Percentiles rank a stretch among this genome's conserved stretches.
Conservation (phyloP, 1,140 invertebrate genomes). For the Acromyrmex echinatior region DNA sequence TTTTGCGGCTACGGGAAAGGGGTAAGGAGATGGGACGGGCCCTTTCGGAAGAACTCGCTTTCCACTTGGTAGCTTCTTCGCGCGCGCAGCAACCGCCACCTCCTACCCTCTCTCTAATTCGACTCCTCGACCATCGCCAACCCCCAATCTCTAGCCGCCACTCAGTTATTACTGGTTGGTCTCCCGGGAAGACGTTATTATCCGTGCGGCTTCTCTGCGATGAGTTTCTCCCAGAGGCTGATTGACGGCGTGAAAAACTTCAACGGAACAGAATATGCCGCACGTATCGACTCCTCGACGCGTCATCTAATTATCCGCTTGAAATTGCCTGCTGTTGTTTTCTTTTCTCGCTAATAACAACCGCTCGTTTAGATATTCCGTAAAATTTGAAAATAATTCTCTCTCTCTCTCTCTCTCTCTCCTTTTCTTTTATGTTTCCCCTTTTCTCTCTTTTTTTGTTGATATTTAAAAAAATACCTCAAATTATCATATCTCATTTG, state of each 20-base stretch:
- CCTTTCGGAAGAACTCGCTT: slow-evolving; percentile 53
- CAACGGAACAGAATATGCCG: slow-evolving; percentile 32
- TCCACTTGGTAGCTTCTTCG: slow-evolving; percentile 46
- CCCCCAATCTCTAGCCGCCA: slow-evolving; percentile 75
- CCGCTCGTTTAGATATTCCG: background rate
- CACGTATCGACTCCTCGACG: slow-evolving; percentile 50
- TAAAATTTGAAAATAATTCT: background rate
- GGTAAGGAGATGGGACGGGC: slow-evolving; percentile 16
- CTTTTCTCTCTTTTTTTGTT: background rate
- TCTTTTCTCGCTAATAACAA: background rate
- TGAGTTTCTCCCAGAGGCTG: slow-evolving; percentile 75
- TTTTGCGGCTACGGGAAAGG: slow-evolving; percentile 19
- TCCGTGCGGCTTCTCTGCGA: slow-evolving; percentile 74
- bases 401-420: background rate
- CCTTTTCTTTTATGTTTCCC: background rate
- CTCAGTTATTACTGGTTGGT: slow-evolving; percentile 77
- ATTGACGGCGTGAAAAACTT: slow-evolving; percentile 77
- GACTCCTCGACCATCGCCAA: slow-evolving; percentile 68
- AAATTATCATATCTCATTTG: slow-evolving; percentile 1
- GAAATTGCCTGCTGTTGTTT: slow-evolving; percentile 30
- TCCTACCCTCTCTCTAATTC: slow-evolving; percentile 67
- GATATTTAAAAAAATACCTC: background rate
- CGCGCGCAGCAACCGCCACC: background rate
- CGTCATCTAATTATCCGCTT: slow-evolving; percentile 59
- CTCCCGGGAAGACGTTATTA: slow-evolving; percentile 79